phyloP scores from a whole-genome alignment of 1,140 invertebrate genomes.

The Magallana gigas region DNA sequence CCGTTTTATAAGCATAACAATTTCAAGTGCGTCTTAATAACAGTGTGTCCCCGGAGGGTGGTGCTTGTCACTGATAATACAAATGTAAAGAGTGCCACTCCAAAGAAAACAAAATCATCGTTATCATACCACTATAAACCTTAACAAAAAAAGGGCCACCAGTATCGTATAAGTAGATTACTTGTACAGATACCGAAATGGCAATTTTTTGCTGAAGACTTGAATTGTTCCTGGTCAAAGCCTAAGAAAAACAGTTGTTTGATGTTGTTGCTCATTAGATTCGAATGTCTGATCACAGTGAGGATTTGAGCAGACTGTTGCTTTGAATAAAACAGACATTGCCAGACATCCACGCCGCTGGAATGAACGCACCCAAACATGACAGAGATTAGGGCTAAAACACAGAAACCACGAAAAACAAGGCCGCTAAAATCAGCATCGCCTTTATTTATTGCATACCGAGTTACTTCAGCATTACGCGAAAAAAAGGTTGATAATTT shows the following conservation, averaged over 20 bases:
- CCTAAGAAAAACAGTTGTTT: conserved; percentile 33
- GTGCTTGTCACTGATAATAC: not conserved
- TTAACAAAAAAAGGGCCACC: not conserved
- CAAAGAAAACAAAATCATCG: conserved; percentile 12
- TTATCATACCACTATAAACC: not conserved
- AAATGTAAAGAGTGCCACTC: conserved; percentile 19
- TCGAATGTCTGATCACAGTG: conserved; percentile 17
- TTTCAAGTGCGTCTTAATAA: conserved; percentile 1
- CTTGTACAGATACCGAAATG: conserved; percentile 8
- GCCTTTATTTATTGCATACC: too few species aligned
- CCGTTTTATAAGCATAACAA: not conserved
- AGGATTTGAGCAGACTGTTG: not conserved
- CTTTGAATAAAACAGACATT: not conserved
- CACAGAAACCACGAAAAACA: too few species aligned
- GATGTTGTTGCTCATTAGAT: conserved; percentile 18
- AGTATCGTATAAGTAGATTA: conserved; percentile 23
- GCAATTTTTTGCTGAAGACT: not conserved
- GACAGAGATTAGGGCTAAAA: too few species aligned
- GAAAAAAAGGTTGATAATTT: too few species aligned
- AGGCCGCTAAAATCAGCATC: too few species aligned
- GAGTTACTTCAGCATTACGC: too few species aligned
- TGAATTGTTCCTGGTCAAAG: not conserved
- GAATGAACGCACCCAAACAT: not conserved
- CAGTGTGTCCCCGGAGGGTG: not conserved
- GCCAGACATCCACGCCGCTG: not conserved